phyloP scores from a whole-genome alignment of 92 coral and sea anemone genomes.

The Paramuricea clavata region DNA sequence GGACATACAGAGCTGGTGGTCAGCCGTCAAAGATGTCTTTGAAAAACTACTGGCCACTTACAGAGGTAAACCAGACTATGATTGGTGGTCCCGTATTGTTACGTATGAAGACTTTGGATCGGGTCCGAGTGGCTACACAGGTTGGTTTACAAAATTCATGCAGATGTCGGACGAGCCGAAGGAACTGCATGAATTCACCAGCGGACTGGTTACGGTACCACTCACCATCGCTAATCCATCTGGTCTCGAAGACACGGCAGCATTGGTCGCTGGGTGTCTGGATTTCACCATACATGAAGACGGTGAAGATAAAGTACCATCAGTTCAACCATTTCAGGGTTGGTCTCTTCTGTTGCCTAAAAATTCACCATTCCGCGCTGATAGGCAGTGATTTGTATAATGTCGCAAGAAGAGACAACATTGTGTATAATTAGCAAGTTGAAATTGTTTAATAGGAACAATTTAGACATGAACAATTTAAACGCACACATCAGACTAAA shows the following conservation, averaged over 20 bases:
- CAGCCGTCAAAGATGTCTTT: slow-evolving; percentile 53
- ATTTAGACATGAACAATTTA: too few relatives aligned
- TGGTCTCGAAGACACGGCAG: slow-evolving; percentile 58
- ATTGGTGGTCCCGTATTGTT: slow-evolving; percentile 74
- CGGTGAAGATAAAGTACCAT: slow-evolving; percentile 30
- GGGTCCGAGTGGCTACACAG: slow-evolving; percentile 21
- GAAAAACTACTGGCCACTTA: slow-evolving; percentile 62
- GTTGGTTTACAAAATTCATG: slow-evolving; percentile 58
- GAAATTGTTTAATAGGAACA: too few relatives aligned
- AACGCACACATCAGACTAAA: too few relatives aligned
- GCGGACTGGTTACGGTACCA: slow-evolving; percentile 63
- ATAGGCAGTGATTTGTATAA: neutral
- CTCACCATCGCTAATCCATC: slow-evolving; percentile 33
- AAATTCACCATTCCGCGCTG: slow-evolving; percentile 66
- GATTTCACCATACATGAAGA: slow-evolving; percentile 66
- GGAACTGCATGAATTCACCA: slow-evolving; percentile 21
- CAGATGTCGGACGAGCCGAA: slow-evolving; percentile 5
- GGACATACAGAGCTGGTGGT: slow-evolving; percentile 70
- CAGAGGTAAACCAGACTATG: slow-evolving; percentile 55
- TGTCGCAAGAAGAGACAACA: neutral
- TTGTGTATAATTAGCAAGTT: too few relatives aligned
- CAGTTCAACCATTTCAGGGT: slow-evolving; percentile 78
- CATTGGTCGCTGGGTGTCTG: slow-evolving; percentile 70
- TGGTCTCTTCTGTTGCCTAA: slow-evolving; percentile 69
- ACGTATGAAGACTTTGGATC: slow-evolving; percentile 47